These are phyloP conservation scores for Heliangelus exortis DNA, from an alignment of 2,797 vertebrate species.

Conservation along the genomic window DNA sequence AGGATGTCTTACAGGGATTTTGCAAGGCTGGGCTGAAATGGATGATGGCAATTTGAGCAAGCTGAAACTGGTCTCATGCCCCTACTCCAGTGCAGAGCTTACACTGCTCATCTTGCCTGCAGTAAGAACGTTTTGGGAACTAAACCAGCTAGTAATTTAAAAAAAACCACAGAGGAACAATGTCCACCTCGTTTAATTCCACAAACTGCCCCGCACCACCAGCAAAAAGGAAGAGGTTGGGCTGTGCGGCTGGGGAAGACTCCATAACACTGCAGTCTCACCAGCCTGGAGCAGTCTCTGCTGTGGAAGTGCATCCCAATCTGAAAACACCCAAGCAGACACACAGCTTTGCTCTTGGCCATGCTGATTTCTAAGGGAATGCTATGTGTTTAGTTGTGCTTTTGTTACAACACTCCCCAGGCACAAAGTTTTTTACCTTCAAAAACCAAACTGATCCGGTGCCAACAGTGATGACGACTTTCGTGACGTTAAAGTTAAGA, in stretches of 20 bases:
- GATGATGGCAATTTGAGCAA: neutral
- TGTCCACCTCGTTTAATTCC: neutral
- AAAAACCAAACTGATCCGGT: neutral
- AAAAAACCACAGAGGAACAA: neutral
- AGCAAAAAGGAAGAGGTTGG: neutral
- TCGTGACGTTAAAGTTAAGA: neutral
- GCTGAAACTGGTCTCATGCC: neutral
- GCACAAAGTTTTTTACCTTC: neutral
- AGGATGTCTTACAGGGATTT: neutral
- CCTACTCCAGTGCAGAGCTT: neutral
- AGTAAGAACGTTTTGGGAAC: neutral
- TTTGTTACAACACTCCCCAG: neutral
- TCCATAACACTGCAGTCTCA: neutral
- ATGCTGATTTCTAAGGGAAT: neutral
- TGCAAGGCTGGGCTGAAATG: neutral
- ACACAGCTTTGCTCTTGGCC: neutral
- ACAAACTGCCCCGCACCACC: neutral
- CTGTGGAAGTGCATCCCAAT: neutral
- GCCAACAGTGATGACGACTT: neutral
- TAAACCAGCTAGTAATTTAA: neutral
- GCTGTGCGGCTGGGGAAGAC: neutral
- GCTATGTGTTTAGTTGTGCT: neutral
- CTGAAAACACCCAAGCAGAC: neutral
- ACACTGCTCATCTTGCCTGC: neutral
- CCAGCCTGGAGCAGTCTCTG: neutral